Base-by-base conservation (phyloP, 2,888 invertebrate species). In the Antheraea assamensis region DNA sequence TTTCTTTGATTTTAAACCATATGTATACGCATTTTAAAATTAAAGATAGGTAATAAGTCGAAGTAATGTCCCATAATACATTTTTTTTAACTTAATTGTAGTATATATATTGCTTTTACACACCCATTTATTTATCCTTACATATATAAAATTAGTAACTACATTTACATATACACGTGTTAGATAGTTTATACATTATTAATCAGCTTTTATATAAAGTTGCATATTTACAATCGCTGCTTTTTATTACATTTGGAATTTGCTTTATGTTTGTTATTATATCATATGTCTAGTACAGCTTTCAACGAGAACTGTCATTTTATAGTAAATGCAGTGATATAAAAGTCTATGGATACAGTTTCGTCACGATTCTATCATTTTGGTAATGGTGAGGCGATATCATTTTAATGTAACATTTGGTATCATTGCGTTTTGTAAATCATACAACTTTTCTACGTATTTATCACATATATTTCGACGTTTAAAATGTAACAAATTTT, bases 171-270 rank as follows among this genome's bases (percentile, higher is more conserved):
- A 30, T 13, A 30, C 15, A 64, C 61, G 61, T 64, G 30, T 64
- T 64, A 64, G 61, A 10, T 15, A 61, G 15, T 15, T 61, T 61
- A 13, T 30, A 64, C 61, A 64, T 64, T 64, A 27, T 30, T 64
- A 64, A 64, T 64, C 5, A 64, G 61, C 17, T 64, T 30, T 30
- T 64, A 30, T 64, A 4, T 64, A 64, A 64, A 64, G 61, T 64
- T 64, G 61, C 17, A 64, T 30, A 30, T 27, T 64, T 58, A 58
- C 58, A 58, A n/a, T 58, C 1, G n/a, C 24, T 3, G 10, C 24
- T 3, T 58, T 10, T 58, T 58, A n/a, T n/a, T 64, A 64, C 61
- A 13, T n/a, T 30, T 30, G 0, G 61, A 27, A 17, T 17, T 64
- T 64, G 3, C 4, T 27, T 30, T 64, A 64, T 64, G 10, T 10